phyloP scores from a whole-genome alignment of 2,888 invertebrate genomes.

The Melolontha melolontha region DNA sequence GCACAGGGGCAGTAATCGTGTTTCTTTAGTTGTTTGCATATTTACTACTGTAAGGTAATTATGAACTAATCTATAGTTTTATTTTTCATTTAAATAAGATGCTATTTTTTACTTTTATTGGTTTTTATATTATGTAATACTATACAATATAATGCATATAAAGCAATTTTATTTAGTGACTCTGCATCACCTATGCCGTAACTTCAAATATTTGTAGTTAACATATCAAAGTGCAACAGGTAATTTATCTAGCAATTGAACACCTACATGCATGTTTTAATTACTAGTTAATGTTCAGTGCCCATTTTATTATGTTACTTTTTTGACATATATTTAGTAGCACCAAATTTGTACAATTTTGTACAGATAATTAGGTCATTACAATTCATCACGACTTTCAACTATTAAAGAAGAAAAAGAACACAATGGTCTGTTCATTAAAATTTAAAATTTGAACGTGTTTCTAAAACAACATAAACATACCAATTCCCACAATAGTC shows the following conservation, averaged over 20 bases:
- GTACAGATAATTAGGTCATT: slow-evolving; percentile 9
- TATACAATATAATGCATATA: too few species aligned
- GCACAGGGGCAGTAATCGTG: background rate
- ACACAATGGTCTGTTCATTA: slow-evolving; percentile 25
- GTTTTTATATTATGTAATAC: background rate
- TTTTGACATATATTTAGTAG: too few species aligned
- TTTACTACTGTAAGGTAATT: too few species aligned
- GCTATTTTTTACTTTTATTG: background rate
- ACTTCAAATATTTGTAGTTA: background rate
- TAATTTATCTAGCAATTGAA: background rate
- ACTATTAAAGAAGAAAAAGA: slow-evolving; percentile 1
- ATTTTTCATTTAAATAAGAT: background rate
- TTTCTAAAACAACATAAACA: background rate
- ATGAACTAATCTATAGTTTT: background rate
- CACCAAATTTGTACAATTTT: background rate
- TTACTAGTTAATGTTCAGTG: too few species aligned
- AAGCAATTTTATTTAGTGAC: too few species aligned
- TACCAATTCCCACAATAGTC: background rate
- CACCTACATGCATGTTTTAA: too few species aligned
- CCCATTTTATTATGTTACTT: too few species aligned
- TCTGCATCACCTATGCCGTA: too few species aligned
- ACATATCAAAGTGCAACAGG: background rate
- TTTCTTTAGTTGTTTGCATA: too few species aligned
- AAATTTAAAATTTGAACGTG: slow-evolving; percentile 9
- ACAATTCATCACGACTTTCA: background rate